A percentile compares a stretch with the other conserved stretches of the same genome.
Conservation (phyloP, 2,797 vertebrate genomes). For the Neostethus bicornis region DNA sequence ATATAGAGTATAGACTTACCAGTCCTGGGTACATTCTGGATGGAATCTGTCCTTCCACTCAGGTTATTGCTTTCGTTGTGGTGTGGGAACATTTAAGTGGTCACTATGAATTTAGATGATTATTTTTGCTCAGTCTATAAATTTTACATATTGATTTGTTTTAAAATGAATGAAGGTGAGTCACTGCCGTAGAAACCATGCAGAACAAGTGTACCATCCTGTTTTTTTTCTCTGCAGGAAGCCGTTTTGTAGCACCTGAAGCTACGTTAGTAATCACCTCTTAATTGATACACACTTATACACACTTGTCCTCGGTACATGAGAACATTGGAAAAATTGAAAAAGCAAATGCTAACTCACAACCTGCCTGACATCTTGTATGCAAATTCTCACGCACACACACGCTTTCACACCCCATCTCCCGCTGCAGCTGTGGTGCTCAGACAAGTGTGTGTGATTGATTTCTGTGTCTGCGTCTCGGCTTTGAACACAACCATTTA, state of each 20-base stretch:
- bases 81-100: too few species aligned
- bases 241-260: neutral
- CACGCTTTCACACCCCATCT: conserved; percentile 72
- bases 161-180: neutral
- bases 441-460: conserved; percentile 73
- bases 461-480: conserved; percentile 70
- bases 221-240: neutral
- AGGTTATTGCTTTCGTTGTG: too few species aligned
- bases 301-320: neutral
- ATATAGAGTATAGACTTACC: too few species aligned
- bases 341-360: conserved; percentile 46
- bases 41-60: too few species aligned
- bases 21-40: too few species aligned
- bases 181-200: neutral
- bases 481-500: conserved; percentile 72
- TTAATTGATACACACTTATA: conserved; percentile 4
- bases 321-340: conserved; percentile 13
- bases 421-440: conserved; percentile 67
- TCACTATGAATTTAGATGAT: too few species aligned
- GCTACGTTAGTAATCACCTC: conserved; percentile 23
- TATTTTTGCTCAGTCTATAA: too few species aligned
- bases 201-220: too few species aligned
- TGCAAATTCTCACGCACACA: conserved; percentile 5
- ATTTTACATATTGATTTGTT: too few species aligned
- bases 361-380: conserved; percentile 24